These are phyloP conservation scores for Tupaia tana DNA, from an alignment of 2,113 vertebrate species.

Conservation along the genomic window DNA sequence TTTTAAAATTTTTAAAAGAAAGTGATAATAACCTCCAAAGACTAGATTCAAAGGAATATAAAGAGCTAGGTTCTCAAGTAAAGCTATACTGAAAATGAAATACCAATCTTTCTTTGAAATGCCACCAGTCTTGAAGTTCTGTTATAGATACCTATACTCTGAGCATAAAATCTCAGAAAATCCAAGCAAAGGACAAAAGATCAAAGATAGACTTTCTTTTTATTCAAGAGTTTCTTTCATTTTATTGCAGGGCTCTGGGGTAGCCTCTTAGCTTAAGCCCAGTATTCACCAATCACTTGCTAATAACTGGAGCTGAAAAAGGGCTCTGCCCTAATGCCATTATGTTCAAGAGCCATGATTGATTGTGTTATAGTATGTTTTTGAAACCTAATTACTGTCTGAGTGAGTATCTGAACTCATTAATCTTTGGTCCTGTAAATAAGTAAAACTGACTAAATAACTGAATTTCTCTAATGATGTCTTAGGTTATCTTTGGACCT, in stretches of 20 bases:
- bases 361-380: slow-evolving; percentile 97
- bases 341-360: slow-evolving; percentile 94
- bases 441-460: slow-evolving; percentile 99
- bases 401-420: slow-evolving; percentile 93
- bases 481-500: slow-evolving; percentile 95
- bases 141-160: slow-evolving; percentile 83
- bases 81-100: slow-evolving; percentile 84
- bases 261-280: slow-evolving; percentile 85
- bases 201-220: slow-evolving; percentile 84
- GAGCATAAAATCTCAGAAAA: slow-evolving; percentile 79
- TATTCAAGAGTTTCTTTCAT: slow-evolving; percentile 85
- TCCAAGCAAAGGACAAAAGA: slow-evolving; percentile 86
- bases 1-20: slow-evolving; percentile 75
- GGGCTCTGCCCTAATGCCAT: slow-evolving; percentile 91
- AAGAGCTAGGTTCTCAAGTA: slow-evolving; percentile 80
- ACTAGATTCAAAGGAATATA: slow-evolving; percentile 77
- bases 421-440: slow-evolving; percentile 97
- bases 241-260: slow-evolving; percentile 86
- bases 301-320: slow-evolving; percentile 91
- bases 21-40: slow-evolving; percentile 75
- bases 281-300: slow-evolving; percentile 88
- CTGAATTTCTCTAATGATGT: slow-evolving; percentile 97
- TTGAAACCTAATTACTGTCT: slow-evolving; percentile 99
- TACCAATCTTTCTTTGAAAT: slow-evolving; percentile 84
- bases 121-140: slow-evolving; percentile 82